Conservation (phyloP, 1,140 invertebrate species). For the Diachasmimorpha longicaudata region DNA sequence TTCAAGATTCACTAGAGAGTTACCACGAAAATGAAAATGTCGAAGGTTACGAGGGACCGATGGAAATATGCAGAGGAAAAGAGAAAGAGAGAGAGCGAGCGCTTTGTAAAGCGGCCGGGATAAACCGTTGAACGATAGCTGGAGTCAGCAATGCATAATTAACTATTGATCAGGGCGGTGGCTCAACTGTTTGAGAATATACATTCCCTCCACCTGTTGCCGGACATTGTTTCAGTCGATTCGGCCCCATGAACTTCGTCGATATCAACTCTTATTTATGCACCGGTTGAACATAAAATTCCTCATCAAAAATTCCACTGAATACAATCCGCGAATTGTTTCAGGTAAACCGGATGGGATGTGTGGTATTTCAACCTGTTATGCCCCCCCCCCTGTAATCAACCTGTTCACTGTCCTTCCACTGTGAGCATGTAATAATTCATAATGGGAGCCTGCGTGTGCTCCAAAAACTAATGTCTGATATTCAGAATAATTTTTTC, state of each 20-base stretch:
- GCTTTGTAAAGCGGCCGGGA: neutral
- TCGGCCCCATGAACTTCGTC: neutral
- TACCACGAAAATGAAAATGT: no score
- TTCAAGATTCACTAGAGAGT: no score
- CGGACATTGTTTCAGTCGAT: conserved; percentile 23
- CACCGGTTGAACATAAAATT: neutral
- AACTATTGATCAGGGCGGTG: conserved; percentile 55
- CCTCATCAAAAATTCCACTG: neutral
- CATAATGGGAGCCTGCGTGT: no score
- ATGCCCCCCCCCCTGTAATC: no score
- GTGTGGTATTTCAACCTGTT: no score
- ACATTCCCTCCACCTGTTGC: conserved; percentile 47
- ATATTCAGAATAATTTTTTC: no score
- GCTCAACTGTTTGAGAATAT: conserved; percentile 30
- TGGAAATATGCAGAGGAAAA: neutral
- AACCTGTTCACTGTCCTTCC: no score
- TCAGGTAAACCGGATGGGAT: neutral
- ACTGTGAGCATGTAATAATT: no score
- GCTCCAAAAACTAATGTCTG: no score
- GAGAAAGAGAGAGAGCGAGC: no score
- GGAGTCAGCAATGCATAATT: conserved; percentile 44
- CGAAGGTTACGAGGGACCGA: no score
- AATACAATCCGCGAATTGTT: neutral
- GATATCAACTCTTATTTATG: neutral
- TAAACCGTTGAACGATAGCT: conserved; percentile 19